Evolutionary conservation across 2,113 vertebrate genomes (phyloP).

Genomic region (Hypocryptadius cinnamomeus): DNA sequence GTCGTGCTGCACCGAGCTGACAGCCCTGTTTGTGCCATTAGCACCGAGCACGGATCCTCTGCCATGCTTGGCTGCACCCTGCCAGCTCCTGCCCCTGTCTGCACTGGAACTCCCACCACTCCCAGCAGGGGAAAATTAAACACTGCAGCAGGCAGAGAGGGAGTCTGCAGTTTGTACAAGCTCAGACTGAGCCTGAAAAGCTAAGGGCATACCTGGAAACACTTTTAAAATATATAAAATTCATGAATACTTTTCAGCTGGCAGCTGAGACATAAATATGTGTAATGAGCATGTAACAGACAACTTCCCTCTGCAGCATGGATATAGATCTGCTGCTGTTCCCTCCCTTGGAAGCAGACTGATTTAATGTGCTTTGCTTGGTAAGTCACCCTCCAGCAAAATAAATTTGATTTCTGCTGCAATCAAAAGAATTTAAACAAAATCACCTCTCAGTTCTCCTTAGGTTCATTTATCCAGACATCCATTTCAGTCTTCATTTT

Average conservation of each 20-base stretch:
- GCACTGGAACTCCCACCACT: not conserved
- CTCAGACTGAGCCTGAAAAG: not conserved
- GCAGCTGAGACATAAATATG: conserved; percentile 25
- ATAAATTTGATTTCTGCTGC: conserved; percentile 29
- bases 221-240: conserved; percentile 49
- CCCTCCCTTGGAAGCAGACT: conserved; percentile 11
- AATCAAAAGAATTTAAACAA: conserved; percentile 42
- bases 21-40: not conserved
- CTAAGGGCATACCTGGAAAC: conserved; percentile 39
- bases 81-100: not conserved
- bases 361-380: conserved; percentile 47
- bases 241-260: conserved; percentile 20
- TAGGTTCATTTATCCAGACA: not conserved
- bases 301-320: not conserved
- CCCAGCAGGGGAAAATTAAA: not conserved
- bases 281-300: conserved; percentile 38
- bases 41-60: not conserved
- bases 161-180: not conserved
- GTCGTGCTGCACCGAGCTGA: not conserved
- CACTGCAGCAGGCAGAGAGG: not conserved
- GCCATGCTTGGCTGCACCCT: not conserved
- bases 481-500: not conserved
- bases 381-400: conserved; percentile 30
- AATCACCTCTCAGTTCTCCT: not conserved
- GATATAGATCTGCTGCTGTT: conserved; percentile 3